phyloP scores from a whole-genome alignment of 2,113 vertebrate species.

The Nycticorax nycticorax region DNA sequence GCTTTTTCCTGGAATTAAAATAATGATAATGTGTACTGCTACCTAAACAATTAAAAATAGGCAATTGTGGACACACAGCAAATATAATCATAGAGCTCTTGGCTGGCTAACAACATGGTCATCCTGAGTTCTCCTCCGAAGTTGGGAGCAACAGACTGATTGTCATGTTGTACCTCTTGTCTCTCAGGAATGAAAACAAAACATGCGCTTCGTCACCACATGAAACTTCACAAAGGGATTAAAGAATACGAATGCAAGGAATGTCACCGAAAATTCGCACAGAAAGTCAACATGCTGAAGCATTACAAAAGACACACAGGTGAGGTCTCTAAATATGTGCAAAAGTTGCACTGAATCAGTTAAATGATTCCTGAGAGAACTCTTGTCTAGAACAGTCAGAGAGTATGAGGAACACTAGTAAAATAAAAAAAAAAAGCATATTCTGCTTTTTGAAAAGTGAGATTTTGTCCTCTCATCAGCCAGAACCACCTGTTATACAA shows the following conservation, averaged over 20 bases:
- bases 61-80: neutral
- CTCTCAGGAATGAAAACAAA: conserved; percentile 98
- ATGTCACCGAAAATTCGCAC: conserved; percentile 95
- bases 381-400: neutral
- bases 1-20: neutral
- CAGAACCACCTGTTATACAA: neutral
- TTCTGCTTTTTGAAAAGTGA: neutral
- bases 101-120: neutral
- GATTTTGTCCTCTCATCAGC: neutral
- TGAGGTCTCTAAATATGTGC: conserved; percentile 49
- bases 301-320: conserved; percentile 97
- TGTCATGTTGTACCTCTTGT: neutral
- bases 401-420: neutral
- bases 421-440: neutral
- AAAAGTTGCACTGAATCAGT: neutral
- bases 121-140: neutral
- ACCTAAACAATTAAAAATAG: neutral
- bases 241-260: conserved; percentile 97
- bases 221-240: conserved; percentile 99
- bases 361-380: neutral
- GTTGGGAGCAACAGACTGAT: neutral
- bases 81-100: neutral
- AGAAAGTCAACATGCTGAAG: conserved; percentile 99
- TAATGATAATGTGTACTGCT: neutral
- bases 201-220: conserved; percentile 95